phyloP scores from a whole-genome alignment of 1,140 invertebrate genomes.

The Chironomus striatipennis region DNA sequence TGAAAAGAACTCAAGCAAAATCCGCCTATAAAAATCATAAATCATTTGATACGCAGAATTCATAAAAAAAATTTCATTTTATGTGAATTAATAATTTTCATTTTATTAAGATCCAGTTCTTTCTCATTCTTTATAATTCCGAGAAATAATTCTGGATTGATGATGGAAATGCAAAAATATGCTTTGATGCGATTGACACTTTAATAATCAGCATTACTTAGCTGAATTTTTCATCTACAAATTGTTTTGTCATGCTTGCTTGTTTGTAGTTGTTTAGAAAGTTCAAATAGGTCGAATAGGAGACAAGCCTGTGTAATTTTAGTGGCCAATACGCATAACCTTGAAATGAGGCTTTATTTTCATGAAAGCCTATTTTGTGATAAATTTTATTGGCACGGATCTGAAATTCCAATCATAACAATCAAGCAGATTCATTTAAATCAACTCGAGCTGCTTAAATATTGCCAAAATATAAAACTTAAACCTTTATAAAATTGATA shows the following conservation, averaged over 20 bases:
- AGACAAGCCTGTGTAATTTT: too few species aligned
- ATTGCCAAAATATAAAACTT: too few species aligned
- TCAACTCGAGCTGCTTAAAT: too few species aligned
- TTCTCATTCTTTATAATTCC: neutral
- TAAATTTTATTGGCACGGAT: too few species aligned
- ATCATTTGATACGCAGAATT: constrained; percentile 7
- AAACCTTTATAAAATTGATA: too few species aligned
- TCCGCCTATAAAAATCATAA: constrained; percentile 8
- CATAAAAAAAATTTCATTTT: neutral
- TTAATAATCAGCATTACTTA: constrained; percentile 1
- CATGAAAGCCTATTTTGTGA: too few species aligned
- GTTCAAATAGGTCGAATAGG: too few species aligned
- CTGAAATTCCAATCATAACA: too few species aligned
- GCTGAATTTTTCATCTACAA: neutral
- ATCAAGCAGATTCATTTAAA: too few species aligned
- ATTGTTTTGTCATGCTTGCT: neutral
- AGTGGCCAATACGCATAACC: too few species aligned
- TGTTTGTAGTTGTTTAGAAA: neutral
- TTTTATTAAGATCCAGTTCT: neutral
- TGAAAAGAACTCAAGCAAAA: neutral
- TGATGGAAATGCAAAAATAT: neutral
- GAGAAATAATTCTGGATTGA: neutral
- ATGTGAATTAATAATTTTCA: neutral
- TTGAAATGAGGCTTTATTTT: too few species aligned
- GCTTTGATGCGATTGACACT: constrained; percentile 1